phyloP scores from a whole-genome alignment of 2,888 invertebrate species.

The Hofmannophila pseudospretella region DNA sequence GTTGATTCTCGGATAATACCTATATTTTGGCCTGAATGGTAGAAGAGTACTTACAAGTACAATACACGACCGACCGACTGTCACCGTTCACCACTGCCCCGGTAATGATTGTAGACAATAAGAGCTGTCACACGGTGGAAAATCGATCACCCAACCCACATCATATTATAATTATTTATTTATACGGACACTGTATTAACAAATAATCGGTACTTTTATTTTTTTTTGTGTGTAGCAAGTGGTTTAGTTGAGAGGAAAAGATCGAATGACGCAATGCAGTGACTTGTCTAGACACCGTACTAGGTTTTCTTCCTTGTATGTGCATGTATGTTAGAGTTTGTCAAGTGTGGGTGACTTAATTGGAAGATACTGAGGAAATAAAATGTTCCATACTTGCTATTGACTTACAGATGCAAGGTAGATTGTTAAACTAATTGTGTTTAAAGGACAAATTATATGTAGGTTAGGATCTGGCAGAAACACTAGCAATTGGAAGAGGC shows the following conservation, averaged over 20 bases:
- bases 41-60: neutral
- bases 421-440: too few relatives aligned
- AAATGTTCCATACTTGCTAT: too few relatives aligned
- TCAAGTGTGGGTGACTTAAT: too few relatives aligned
- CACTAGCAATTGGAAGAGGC: too few relatives aligned
- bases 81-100: constrained; percentile 29
- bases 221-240: constrained; percentile 1
- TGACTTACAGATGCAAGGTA: too few relatives aligned
- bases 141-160: constrained; percentile 44
- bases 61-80: constrained; percentile 23
- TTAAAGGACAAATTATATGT: too few relatives aligned
- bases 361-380: too few relatives aligned
- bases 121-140: constrained; percentile 32
- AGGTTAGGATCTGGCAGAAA: too few relatives aligned
- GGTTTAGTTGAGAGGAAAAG: constrained; percentile 15
- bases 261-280: constrained; percentile 24
- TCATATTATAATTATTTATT: constrained; percentile 26
- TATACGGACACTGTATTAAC: constrained; percentile 4
- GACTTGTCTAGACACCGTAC: constrained; percentile 5
- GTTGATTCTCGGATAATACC: neutral
- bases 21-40: neutral
- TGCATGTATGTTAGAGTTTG: too few relatives aligned
- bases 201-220: neutral
- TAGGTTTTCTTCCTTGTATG: too few relatives aligned
- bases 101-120: constrained; percentile 35